phyloP scores from a whole-genome alignment of 2,113 vertebrate species.

The Vombatus ursinus region DNA sequence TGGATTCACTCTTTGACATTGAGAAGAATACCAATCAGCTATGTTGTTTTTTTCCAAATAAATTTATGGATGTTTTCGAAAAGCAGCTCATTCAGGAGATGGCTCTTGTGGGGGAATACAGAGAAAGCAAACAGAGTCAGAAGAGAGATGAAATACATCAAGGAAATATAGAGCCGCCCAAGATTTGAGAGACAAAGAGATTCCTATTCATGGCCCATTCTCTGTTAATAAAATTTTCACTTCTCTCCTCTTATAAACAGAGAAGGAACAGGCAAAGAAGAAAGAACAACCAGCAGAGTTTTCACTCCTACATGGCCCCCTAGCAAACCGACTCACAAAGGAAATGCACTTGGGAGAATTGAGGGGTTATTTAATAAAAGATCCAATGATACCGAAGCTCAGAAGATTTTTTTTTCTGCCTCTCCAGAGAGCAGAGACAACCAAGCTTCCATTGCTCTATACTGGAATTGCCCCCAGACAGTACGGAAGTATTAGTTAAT shows the following conservation, averaged over 20 bases:
- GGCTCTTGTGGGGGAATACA: neutral
- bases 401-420: conserved; percentile 4
- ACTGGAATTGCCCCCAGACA: neutral
- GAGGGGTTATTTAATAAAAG: conserved; percentile 49
- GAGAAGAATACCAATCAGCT: neutral
- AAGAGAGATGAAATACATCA: neutral
- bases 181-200: conserved; percentile 14
- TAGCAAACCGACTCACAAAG: conserved; percentile 46
- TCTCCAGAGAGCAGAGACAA: conserved; percentile 16
- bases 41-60: neutral
- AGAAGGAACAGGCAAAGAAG: neutral
- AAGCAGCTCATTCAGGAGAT: neutral
- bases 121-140: neutral
- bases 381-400: conserved; percentile 16
- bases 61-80: conserved; percentile 4
- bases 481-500: conserved; percentile 35
- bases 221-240: conserved; percentile 38
- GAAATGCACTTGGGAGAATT: conserved; percentile 47
- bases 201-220: conserved; percentile 26
- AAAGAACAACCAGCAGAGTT: conserved; percentile 34
- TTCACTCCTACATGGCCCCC: neutral
- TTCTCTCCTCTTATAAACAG: neutral
- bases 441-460: neutral
- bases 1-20: neutral
- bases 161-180: neutral